Conservation (phyloP, 2,888 invertebrate species). For the Drosophila mercatorum region DNA sequence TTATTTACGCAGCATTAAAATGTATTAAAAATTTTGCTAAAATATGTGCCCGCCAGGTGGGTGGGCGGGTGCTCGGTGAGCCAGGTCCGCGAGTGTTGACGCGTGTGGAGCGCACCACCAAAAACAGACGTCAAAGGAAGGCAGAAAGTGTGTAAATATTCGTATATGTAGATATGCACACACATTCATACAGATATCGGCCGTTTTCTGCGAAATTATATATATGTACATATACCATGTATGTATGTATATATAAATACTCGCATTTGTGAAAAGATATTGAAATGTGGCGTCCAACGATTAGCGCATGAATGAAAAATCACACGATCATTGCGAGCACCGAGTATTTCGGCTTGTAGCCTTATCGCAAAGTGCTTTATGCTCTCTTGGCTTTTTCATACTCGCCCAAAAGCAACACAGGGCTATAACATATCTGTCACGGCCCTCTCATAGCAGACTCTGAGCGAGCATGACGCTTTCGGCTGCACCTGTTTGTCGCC, state of each 20-base stretch:
- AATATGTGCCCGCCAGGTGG: conserved; percentile 56
- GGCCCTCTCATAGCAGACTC: not conserved
- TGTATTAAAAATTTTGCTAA: conserved; percentile 57
- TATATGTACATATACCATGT: conserved; percentile 8
- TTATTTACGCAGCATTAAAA: conserved; percentile 79
- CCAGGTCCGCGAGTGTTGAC: conserved; percentile 53
- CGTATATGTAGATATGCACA: conserved; percentile 23
- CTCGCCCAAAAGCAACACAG: not conserved
- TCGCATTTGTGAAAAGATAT: conserved; percentile 37
- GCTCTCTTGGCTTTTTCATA: not conserved
- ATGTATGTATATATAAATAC: not conserved
- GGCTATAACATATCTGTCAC: not conserved
- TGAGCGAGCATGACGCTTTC: not conserved
- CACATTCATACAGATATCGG: conserved; percentile 1
- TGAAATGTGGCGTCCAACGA: conserved; percentile 48
- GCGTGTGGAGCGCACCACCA: conserved; percentile 51
- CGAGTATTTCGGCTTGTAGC: conserved; percentile 24
- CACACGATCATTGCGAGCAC: conserved; percentile 46
- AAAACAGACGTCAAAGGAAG: conserved; percentile 54
- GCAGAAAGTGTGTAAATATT: conserved; percentile 46
- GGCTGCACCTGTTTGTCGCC: not conserved
- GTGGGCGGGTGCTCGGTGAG: conserved; percentile 31
- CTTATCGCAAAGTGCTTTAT: not conserved
- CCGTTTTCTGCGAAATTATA: conserved; percentile 9
- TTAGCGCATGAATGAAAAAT: conserved; percentile 77